Conservation (phyloP, 2,888 invertebrate genomes). For the Cephus sareptanus region DNA sequence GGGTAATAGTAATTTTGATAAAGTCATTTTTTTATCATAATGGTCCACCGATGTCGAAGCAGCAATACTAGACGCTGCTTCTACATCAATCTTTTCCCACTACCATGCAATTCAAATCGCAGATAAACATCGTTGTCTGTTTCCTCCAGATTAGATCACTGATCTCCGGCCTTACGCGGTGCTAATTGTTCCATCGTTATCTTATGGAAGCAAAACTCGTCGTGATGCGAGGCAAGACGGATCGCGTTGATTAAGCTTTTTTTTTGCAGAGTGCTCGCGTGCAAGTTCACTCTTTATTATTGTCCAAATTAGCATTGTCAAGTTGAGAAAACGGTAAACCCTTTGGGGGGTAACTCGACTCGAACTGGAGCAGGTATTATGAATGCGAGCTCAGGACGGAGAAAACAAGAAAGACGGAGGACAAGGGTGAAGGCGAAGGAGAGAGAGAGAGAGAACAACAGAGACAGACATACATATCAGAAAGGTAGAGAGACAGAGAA, state of each 20-base stretch:
- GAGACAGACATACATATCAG: too few relatives aligned
- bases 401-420: too few relatives aligned
- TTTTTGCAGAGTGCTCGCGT: neutral
- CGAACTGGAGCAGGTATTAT: neutral
- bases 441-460: neutral
- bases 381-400: neutral
- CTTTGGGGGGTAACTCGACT: neutral
- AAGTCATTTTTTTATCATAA: neutral
- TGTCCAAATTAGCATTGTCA: neutral
- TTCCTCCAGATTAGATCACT: too few relatives aligned
- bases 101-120: too few relatives aligned
- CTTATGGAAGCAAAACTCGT: neutral
- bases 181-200: neutral
- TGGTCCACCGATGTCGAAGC: too few relatives aligned
- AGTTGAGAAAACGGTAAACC: neutral
- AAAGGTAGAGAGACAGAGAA: too few relatives aligned
- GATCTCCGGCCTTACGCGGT: too few relatives aligned
- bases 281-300: neutral
- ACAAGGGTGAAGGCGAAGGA: neutral
- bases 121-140: too few relatives aligned
- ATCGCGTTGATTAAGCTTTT: neutral
- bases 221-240: neutral
- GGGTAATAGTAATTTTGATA: neutral
- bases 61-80: too few relatives aligned
- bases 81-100: too few relatives aligned